Conservation (phyloP, 2,797 vertebrate species). For the Sebastes kiyomatsui region DNA sequence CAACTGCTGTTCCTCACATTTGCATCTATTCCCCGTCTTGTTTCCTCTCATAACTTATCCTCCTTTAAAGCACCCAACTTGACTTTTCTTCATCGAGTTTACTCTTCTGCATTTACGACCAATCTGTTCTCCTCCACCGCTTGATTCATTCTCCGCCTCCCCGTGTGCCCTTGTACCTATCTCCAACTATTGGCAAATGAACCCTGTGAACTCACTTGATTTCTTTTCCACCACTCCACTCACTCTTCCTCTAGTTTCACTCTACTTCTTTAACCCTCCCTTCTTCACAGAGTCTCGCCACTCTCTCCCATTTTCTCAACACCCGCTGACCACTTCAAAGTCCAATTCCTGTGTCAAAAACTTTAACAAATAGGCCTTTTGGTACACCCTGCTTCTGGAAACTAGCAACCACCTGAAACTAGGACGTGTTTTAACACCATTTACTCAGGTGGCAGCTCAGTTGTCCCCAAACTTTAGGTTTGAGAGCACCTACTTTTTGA, state of each 20-base stretch:
- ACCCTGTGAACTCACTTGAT: constrained; percentile 33
- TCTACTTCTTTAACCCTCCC: constrained; percentile 21
- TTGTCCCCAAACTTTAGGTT: constrained; percentile 25
- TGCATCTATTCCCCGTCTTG: constrained; percentile 14
- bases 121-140: constrained; percentile 2
- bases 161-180: not conserved
- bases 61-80: constrained; percentile 22
- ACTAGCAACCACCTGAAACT: constrained; percentile 7
- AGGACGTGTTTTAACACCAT: constrained; percentile 35
- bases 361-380: constrained; percentile 42
- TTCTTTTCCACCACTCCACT: constrained; percentile 22
- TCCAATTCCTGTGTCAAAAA: constrained; percentile 37
- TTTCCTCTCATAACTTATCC: constrained; percentile 28
- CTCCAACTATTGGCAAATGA: constrained; percentile 35
- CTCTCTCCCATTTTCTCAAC: constrained; percentile 13
- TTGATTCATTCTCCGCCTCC: constrained; percentile 36
- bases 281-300: constrained; percentile 8
- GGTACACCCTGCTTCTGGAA: constrained; percentile 15
- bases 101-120: constrained; percentile 32
- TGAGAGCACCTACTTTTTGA: constrained; percentile 17
- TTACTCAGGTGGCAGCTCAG: constrained; percentile 32
- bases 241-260: constrained; percentile 6
- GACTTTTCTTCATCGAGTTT: constrained; percentile 33
- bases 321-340: constrained; percentile 30
- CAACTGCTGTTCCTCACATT: constrained; percentile 7